A percentile compares a stretch with the other conserved stretches of the same genome.
These are phyloP conservation scores for Nasonia longicornis DNA, from an alignment of 1,140 invertebrate genomes.

Conservation along the genomic window DNA sequence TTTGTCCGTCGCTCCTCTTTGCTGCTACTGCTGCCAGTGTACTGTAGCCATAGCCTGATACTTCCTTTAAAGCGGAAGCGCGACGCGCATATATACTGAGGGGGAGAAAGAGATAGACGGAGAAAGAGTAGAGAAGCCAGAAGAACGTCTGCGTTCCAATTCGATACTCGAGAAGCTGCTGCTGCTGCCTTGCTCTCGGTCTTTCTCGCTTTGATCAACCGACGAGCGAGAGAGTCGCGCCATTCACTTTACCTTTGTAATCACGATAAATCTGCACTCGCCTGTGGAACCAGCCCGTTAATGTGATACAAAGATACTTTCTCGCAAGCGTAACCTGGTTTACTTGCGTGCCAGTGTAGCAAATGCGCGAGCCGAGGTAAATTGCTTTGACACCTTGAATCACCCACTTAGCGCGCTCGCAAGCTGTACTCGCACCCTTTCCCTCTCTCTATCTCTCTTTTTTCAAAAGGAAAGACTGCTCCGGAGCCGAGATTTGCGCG, in stretches of 20 bases:
- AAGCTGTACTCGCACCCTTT: neutral
- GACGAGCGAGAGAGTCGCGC: neutral
- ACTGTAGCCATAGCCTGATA: neutral
- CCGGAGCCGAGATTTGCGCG: neutral
- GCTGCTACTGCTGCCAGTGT: neutral
- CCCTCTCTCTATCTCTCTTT: neutral
- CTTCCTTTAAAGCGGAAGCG: neutral
- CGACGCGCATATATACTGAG: neutral
- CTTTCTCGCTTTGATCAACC: neutral
- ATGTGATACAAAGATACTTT: slow-evolving; percentile 5
- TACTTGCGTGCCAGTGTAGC: neutral
- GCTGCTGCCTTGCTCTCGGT: neutral
- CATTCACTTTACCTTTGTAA: slow-evolving; percentile 10
- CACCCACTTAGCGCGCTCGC: neutral
- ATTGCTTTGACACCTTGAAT: slow-evolving; percentile 3
- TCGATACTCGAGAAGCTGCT: slow-evolving; percentile 30
- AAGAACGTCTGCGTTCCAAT: slow-evolving; percentile 52
- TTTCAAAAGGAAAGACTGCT: neutral
- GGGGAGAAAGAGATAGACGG: neutral
- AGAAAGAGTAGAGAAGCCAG: neutral
- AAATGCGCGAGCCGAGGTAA: neutral
- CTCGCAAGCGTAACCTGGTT: neutral
- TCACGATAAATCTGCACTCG: slow-evolving; percentile 16
- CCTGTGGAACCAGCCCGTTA: neutral
- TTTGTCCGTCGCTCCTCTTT: slow-evolving; percentile 18